Evolutionary conservation across 35 echinoderm and acorn worm genomes (phyloP).

Genomic region (Ophiothrix spiculata): DNA sequence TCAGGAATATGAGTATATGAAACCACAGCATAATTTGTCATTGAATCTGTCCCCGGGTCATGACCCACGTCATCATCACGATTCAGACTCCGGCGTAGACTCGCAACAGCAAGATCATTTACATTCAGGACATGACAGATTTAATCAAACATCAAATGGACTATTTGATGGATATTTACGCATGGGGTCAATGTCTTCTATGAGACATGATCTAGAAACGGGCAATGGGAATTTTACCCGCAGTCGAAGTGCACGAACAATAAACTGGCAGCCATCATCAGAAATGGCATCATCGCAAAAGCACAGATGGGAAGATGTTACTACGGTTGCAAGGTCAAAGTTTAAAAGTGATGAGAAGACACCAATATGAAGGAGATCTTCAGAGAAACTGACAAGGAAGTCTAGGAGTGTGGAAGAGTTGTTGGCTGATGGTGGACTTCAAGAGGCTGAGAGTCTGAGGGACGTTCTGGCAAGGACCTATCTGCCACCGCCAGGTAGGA

Average conservation of each 20-base stretch:
- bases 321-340: slow-evolving; percentile 2
- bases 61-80: background rate
- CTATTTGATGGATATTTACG: background rate
- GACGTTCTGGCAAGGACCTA: slow-evolving; percentile 28
- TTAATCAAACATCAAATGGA: background rate
- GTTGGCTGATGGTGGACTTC: slow-evolving; percentile 5
- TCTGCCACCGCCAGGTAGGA: slow-evolving; percentile 22
- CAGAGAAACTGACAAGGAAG: slow-evolving; percentile 4
- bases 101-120: background rate
- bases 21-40: background rate
- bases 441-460: slow-evolving; percentile 25
- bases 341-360: background rate
- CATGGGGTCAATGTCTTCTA: background rate
- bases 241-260: background rate
- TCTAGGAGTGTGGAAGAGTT: slow-evolving; percentile 12
- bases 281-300: background rate
- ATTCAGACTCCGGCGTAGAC: background rate
- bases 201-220: background rate
- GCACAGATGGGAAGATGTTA: background rate
- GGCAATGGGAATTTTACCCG: background rate
- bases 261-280: background rate
- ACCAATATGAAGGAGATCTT: background rate
- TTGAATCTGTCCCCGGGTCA: background rate
- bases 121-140: background rate
- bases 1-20: background rate